Evolutionary conservation across 2,113 vertebrate species (phyloP).

Genomic region (Thomomys bottae): DNA sequence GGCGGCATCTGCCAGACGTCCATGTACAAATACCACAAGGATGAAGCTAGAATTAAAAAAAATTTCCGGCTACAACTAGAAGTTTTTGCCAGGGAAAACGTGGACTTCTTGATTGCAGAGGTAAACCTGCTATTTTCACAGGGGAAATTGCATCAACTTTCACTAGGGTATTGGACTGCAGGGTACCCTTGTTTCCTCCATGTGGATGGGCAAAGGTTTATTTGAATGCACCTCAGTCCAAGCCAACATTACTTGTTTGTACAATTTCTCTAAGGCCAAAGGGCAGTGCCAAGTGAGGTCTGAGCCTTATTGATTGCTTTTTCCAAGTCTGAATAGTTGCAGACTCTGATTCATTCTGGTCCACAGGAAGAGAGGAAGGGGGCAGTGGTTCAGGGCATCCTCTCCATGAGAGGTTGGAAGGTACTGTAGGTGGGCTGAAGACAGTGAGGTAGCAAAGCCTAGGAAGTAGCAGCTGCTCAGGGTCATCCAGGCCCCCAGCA

Average conservation of each 20-base stretch:
- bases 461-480: background rate
- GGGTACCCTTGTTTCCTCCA: background rate
- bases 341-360: background rate
- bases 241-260: background rate
- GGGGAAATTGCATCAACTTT: background rate
- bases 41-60: constrained; percentile 91
- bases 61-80: constrained; percentile 91
- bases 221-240: background rate
- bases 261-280: background rate
- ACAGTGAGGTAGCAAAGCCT: background rate
- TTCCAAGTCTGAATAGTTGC: background rate
- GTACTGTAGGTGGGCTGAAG: background rate
- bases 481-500: background rate
- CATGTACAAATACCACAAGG: constrained; percentile 91
- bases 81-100: constrained; percentile 91
- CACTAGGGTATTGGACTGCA: background rate
- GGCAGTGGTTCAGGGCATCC: background rate
- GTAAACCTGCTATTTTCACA: constrained; percentile 79
- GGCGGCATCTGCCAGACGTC: constrained; percentile 93
- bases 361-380: background rate
- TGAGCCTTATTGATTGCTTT: background rate
- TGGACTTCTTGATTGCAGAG: constrained; percentile 97
- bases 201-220: background rate
- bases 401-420: background rate
- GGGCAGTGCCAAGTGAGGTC: background rate